Percentiles rank a stretch among this genome's conserved stretches.
phyloP scores from a whole-genome alignment of 92 coral and sea anemone genomes.

The Zoanthus sociatus region DNA sequence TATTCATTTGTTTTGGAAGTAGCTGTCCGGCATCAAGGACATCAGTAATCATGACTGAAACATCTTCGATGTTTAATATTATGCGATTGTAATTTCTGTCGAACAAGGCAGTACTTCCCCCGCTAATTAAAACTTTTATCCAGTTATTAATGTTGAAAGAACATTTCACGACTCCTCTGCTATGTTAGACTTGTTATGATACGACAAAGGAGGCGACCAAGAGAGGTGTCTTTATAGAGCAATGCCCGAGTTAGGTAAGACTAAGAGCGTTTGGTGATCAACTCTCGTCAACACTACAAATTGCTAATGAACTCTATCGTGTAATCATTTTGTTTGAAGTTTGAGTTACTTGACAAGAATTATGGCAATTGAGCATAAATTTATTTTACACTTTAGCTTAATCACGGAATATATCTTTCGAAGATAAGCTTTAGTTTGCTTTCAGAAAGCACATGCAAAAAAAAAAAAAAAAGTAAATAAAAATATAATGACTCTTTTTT shows the following conservation, averaged over 20 bases:
- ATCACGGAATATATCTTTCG: not conserved
- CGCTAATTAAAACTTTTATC: not conserved
- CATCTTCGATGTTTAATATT: constrained; percentile 31
- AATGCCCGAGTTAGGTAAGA: constrained; percentile 42
- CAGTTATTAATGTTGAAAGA: not conserved
- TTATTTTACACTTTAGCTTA: not conserved
- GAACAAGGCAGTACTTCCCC: not conserved
- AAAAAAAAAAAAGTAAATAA: not conserved
- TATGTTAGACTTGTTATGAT: constrained; percentile 23
- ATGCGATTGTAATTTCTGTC: constrained; percentile 23
- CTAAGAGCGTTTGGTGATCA: constrained; percentile 5
- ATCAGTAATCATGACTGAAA: constrained; percentile 25
- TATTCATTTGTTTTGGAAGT: not conserved
- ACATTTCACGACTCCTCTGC: not conserved
- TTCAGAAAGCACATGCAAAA: constrained; percentile 12
- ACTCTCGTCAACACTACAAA: constrained; percentile 32
- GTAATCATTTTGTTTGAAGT: constrained; percentile 40
- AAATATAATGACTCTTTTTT: constrained; percentile 26
- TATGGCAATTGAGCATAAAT: constrained; percentile 1
- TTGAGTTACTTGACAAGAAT: constrained; percentile 22
- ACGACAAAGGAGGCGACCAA: constrained; percentile 13
- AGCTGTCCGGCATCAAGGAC: constrained; percentile 10
- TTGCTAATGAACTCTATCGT: constrained; percentile 45
- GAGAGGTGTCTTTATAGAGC: constrained; percentile 29
- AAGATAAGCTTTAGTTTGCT: constrained; percentile 6